phyloP scores from a whole-genome alignment of 2,113 vertebrate species.

The Nothobranchius furzeri region DNA sequence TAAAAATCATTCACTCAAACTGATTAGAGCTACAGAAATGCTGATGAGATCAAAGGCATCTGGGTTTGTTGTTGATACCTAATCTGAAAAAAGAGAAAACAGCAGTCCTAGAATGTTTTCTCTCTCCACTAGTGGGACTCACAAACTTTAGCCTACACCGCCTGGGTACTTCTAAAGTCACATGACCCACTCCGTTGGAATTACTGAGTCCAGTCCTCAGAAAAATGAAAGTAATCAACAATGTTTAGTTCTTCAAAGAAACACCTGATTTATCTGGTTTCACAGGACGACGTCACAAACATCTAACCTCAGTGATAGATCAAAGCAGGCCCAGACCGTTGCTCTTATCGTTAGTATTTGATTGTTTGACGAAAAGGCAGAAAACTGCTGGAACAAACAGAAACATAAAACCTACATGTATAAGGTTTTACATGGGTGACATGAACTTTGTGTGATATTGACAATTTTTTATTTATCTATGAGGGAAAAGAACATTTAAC shows the following conservation, averaged over 20 bases:
- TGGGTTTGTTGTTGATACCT: neutral
- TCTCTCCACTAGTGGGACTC: slow-evolving; percentile 5
- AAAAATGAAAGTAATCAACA: slow-evolving; percentile 5
- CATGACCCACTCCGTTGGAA: slow-evolving; percentile 14
- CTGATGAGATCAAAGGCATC: neutral
- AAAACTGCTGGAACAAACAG: too few species aligned
- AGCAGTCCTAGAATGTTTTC: neutral
- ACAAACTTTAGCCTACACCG: neutral
- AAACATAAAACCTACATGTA: too few species aligned
- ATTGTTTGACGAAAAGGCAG: too few species aligned
- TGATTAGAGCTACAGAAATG: neutral
- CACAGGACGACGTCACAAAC: neutral
- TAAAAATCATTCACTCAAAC: neutral
- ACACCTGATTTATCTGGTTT: slow-evolving; percentile 6
- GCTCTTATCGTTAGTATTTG: too few species aligned
- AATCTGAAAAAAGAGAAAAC: slow-evolving; percentile 1
- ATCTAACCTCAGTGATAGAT: too few species aligned
- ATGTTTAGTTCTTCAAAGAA: neutral
- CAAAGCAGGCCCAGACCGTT: too few species aligned
- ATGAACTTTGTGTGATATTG: too few species aligned
- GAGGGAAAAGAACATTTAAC: too few species aligned
- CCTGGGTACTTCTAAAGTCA: slow-evolving; percentile 28
- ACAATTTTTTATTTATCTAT: too few species aligned
- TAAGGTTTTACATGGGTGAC: too few species aligned
- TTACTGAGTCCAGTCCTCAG: slow-evolving; percentile 29